Evolutionary conservation across 2,888 invertebrate genomes (phyloP), one percentile per base, ranked within the genome.

Genomic region (Trissonchulus latispiculum): DNA sequence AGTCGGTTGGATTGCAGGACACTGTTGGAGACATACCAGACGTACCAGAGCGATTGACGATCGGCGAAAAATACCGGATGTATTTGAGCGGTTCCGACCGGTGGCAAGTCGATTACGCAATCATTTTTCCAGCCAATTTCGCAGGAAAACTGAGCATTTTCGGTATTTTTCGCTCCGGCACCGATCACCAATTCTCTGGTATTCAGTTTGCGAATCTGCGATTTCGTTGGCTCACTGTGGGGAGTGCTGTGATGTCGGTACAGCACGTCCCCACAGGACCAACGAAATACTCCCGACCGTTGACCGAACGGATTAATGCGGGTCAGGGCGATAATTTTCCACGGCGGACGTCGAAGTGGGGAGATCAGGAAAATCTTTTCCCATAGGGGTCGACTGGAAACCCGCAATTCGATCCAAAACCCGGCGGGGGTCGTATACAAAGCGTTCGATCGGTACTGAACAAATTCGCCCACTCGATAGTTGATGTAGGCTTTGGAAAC

Each of bases 371-470:
- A n/a, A 2, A 68, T 23, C 36, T 36, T 32, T 15, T 68, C 33
- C 69, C 69, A 68, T n/a, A 68, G 3, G 31, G 69, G 69, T 23
- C 69, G 69, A n/a, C 36, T 68, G 28, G 29, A 32, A 8, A 68
- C 69, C n/a, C 69, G 69, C 2, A 68, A 36, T n/a, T 68, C 69
- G 31, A 68, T n/a, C 69, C 69, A 68, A 68, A 68, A 68, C 35
- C 36, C 69, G 32, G 15, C 3, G n/a, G 29, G 15, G 28, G 29
- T 68, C 8, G 8, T n/a, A 36, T 68, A 68, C 8, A 68, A 15
- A n/a, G 69, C 69, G n/a, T 68, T 68, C 48, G 48, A 8, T 48
- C 48, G 48, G 23, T 48, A 48, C 23, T 48, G 48, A 15, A 48
- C 48, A 48, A 48, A 48, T 48, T 48, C 48, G 23, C 48, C 48